Evolutionary conservation across 2,113 vertebrate genomes (phyloP), one percentile per base, ranked within the genome.

Genomic region (Anser cygnoides): DNA sequence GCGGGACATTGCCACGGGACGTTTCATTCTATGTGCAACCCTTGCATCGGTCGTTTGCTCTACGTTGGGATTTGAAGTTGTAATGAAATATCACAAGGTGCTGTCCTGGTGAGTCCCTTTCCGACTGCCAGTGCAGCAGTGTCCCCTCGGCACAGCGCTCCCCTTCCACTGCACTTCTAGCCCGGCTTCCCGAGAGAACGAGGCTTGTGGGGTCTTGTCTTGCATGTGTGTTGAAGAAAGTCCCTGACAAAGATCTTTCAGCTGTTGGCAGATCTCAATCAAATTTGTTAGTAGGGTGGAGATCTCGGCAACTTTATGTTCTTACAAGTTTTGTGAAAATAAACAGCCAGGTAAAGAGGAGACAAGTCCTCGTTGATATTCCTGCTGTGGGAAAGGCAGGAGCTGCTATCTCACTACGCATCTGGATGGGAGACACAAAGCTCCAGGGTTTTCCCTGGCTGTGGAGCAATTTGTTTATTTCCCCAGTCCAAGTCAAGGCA

Each of bases 341-440:
- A 87, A 96, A 76, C 66, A 91, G 12, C 57, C 62, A 89, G 62
- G 58, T 82, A 84, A 87, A 87, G 80, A 89, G 65, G 22, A 93
- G 74, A 87, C 39, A 74, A 71, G 33, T 59, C 46, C 37, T 63
- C 59, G 28, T 23, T 87, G 39, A 35, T 89, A 89, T 78, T 87
- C 35, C 49, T 91, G 0, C 62, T 89, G 49, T 82, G 84, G 62
- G 58, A 95, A 93, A 93, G 50, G 71, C 9, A 75, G 14, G 12
- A 93, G 43, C 62, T 84, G 59, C 3, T 89, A 82, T 82, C 49
- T 93, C 26, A 62, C 84, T 68, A 58, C 44, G 74, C 87, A 91
- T 95, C 91, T 92, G 74, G 52, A 93, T 57, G 35, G 89, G 77
- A 91, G 74, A 95, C 62, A 44, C 77, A 87, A 91, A 87, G 74